These are phyloP conservation scores for Chloroceryle aenea DNA, from an alignment of 2,113 vertebrate genomes.

Conservation along the genomic window DNA sequence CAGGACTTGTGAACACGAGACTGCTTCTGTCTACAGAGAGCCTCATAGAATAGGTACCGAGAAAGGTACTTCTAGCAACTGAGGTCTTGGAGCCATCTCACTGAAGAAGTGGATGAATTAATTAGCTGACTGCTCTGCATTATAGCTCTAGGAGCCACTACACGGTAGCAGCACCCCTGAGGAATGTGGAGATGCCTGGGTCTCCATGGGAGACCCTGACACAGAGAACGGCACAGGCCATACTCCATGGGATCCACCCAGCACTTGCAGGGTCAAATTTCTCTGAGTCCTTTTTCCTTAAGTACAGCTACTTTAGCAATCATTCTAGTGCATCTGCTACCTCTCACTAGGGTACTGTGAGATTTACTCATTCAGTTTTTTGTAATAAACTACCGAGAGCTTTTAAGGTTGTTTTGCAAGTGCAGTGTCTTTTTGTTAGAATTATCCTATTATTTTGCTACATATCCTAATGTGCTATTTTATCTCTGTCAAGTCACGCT, in stretches of 20 bases:
- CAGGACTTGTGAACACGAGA: not conserved
- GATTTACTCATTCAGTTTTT: not conserved
- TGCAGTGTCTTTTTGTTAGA: not conserved
- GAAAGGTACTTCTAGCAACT: not conserved
- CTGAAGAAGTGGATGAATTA: not conserved
- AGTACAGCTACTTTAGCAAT: not conserved
- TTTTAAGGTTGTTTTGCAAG: not conserved
- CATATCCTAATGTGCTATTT: not conserved
- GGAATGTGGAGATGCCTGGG: rapidly evolving
- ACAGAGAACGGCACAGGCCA: not conserved
- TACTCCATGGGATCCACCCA: rapidly evolving
- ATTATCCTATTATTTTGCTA: not conserved
- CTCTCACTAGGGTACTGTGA: not conserved
- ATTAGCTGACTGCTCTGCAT: not conserved
- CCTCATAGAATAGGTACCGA: not conserved
- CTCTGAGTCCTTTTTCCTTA: not conserved
- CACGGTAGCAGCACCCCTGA: not conserved
- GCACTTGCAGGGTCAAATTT: rapidly evolving
- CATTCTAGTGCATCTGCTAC: not conserved
- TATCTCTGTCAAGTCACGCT: not conserved
- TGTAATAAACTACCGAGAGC: not conserved
- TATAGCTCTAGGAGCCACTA: not conserved
- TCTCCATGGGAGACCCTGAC: not conserved
- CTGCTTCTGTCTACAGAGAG: not conserved
- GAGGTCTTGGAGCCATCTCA: not conserved